A percentile compares a stretch with the other conserved stretches of the same genome.
Conservation (phyloP, 2,888 invertebrate genomes). For the Zonitis immaculata region DNA sequence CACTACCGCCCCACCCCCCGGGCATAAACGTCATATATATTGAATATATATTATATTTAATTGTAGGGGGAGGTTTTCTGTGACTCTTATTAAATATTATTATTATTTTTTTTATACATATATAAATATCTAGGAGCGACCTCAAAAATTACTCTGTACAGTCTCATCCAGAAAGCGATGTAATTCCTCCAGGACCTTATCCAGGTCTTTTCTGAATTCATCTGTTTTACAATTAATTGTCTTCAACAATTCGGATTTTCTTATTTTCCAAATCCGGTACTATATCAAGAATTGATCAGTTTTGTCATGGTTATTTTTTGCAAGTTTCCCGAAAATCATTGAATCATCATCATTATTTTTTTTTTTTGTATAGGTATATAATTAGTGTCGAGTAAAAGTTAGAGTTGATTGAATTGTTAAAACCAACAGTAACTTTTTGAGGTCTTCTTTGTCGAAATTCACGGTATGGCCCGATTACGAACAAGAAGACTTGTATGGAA, state of each 20-base stretch:
- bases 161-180: conserved; percentile 51
- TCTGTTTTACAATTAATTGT: conserved; percentile 44
- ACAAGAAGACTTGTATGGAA: conserved; percentile 25
- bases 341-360: conserved; percentile 29
- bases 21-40: conserved; percentile 7
- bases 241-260: conserved; percentile 45
- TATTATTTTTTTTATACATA: background rate
- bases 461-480: conserved; percentile 35
- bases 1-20: conserved; percentile 38
- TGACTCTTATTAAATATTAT: background rate
- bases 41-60: background rate
- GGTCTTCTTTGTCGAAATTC: conserved; percentile 46
- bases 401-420: conserved; percentile 48
- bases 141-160: conserved; percentile 51
- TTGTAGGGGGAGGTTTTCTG: background rate
- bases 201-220: conserved; percentile 49
- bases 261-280: conserved; percentile 26
- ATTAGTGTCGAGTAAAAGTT: too few relatives aligned
- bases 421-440: conserved; percentile 51
- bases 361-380: too few relatives aligned
- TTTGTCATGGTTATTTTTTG: too few relatives aligned
- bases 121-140: conserved; percentile 43
- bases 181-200: conserved; percentile 46
- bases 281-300: conserved; percentile 35
- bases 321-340: conserved; percentile 12